phyloP scores from a whole-genome alignment of 2,797 vertebrate species.

The Propithecus deckenii region DNA sequence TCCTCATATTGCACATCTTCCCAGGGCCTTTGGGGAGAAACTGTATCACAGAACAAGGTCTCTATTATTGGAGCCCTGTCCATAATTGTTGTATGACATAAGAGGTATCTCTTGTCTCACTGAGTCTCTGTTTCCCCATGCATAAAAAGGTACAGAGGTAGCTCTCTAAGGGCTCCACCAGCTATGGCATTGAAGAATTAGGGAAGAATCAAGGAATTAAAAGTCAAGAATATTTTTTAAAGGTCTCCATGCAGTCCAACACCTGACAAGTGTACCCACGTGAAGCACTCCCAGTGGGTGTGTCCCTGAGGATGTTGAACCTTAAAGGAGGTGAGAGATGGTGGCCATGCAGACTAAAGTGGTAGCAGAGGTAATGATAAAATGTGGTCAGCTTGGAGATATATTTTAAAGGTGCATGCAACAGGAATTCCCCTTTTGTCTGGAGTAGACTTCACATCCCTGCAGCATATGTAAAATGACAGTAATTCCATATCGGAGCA shows the following conservation, averaged over 20 bases:
- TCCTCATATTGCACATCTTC: not conserved
- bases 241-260: not conserved
- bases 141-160: not conserved
- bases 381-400: not conserved
- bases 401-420: not conserved
- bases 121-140: not conserved
- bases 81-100: not conserved
- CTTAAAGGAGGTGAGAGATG: not conserved
- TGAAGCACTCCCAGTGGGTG: not conserved
- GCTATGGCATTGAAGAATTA: not conserved
- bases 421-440: not conserved
- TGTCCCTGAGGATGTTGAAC: not conserved
- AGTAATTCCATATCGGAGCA: not conserved
- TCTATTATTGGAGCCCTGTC: accelerated
- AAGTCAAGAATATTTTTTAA: not conserved
- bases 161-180: not conserved
- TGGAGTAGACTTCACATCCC: not conserved
- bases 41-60: not conserved
- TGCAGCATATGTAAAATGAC: not conserved
- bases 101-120: not conserved
- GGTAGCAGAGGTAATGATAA: not conserved
- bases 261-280: not conserved
- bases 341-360: too few species aligned
- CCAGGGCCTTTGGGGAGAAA: not conserved
- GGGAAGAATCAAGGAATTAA: not conserved